phyloP scores from a whole-genome alignment of 1,140 invertebrate species.

The Drosophila tani region DNA sequence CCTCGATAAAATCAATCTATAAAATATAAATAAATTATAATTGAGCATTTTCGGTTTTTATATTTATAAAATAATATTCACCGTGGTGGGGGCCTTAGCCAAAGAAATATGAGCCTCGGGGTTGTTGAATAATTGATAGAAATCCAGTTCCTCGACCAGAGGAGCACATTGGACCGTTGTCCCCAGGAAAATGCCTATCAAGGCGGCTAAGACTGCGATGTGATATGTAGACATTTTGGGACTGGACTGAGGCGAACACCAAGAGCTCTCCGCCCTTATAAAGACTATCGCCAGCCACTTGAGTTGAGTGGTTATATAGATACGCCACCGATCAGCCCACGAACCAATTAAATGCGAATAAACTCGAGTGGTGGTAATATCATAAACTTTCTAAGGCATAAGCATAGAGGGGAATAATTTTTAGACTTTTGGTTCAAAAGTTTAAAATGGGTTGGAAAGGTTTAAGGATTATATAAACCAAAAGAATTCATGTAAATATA shows the following conservation, averaged over 20 bases:
- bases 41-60: too few species aligned
- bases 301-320: constrained; percentile 16
- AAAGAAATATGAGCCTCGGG: constrained; percentile 35
- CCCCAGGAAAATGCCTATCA: constrained; percentile 5
- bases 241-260: constrained; percentile 10
- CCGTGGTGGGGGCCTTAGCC: constrained; percentile 34
- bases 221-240: constrained; percentile 17
- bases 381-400: neutral
- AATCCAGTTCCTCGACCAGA: neutral
- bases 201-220: neutral
- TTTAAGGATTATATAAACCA: too few species aligned
- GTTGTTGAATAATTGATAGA: constrained; percentile 48
- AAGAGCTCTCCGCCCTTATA: constrained; percentile 6
- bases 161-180: neutral
- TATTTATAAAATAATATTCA: constrained; percentile 3
- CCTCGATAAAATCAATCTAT: constrained; percentile 27
- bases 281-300: neutral
- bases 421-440: too few species aligned
- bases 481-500: too few species aligned
- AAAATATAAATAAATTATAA: too few species aligned
- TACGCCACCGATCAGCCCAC: constrained; percentile 15
- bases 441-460: too few species aligned
- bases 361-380: constrained; percentile 6
- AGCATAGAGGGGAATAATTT: neutral
- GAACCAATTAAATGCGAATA: constrained; percentile 26